Base-by-base conservation (phyloP, 2,113 vertebrate genomes). In the Peucedramus taeniatus region DNA sequence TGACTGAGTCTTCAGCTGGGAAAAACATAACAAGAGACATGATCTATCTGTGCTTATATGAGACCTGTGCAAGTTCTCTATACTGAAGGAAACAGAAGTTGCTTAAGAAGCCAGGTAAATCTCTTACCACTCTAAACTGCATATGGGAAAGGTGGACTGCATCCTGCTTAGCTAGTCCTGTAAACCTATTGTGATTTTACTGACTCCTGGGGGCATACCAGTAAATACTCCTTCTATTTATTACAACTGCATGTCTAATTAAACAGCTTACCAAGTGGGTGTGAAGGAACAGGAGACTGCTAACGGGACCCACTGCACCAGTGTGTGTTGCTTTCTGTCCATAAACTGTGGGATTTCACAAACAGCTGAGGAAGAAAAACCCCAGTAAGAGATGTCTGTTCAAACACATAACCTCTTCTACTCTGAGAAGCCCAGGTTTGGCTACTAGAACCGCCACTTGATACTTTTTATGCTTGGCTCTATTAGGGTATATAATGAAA, bases 281-380 rank as follows among this genome's bases (percentile, higher is more conserved):
- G 1, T 11, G 35, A 35, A 80, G 27, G 53, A 64, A 63, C 12
- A 22, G 27, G 5, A n/a, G 27, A 5, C 24, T 54, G 31, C 65
- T 47, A 64, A 40, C 0, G 2, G 15, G 37, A 70, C 30, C 19
- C 21, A 26, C 0, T 0, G 4, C 61, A 33, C 3, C 0, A 11
- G 10, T 2, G 2, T 14, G 21, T 0, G 0, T 5, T 54, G 40
- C 20, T 50, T 78, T 94, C 74, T 87, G 47, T 35, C 51, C 57
- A 50, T 26, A 59, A n/a, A n/a, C 23, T 54, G 31, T 0, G 0
- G 37, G 47, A 80, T 72, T 69, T 70, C 80, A 69, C 33, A 11
- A 53, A 74, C 33, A 28, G 20, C 0, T 64, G 24, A 61, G 56
- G n/a, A 83, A 33, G 19, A 50, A 75, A 53, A 74, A 13, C 1